Conservation (phyloP, 2,888 invertebrate genomes). For the Petrolisthes cinctipes region DNA sequence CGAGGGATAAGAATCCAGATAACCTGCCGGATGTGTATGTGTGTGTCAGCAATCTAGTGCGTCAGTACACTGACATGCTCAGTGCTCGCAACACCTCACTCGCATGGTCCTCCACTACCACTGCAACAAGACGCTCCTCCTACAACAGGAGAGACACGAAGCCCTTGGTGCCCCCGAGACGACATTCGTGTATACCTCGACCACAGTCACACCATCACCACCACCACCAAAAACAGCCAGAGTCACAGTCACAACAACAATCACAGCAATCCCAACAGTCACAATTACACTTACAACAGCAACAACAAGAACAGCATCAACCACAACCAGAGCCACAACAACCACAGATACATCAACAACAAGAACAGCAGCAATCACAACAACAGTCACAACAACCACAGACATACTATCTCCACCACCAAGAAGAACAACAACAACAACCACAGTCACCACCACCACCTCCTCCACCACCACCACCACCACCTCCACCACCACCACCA, state of each 20-base stretch:
- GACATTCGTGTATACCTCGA: not conserved
- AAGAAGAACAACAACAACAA: too few relatives aligned
- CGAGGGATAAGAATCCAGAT: slow-evolving; percentile 1
- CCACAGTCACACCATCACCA: not conserved
- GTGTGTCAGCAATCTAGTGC: slow-evolving; percentile 33
- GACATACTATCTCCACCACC: too few relatives aligned
- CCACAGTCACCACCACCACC: too few relatives aligned
- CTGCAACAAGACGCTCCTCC: slow-evolving; percentile 34
- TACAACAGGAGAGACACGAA: slow-evolving; percentile 8
- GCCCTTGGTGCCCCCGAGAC: not conserved
- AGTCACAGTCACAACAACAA: slow-evolving; percentile 15
- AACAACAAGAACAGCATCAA: too few relatives aligned
- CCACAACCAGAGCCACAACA: too few relatives aligned
- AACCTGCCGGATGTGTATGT: slow-evolving; percentile 42
- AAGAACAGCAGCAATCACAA: too few relatives aligned
- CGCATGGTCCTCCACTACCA: not conserved
- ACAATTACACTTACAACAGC: too few relatives aligned
- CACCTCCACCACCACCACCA: too few relatives aligned
- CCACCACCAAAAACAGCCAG: not conserved
- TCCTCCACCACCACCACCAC: too few relatives aligned
- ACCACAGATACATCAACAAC: too few relatives aligned
- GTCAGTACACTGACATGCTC: slow-evolving; percentile 52
- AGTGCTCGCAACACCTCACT: slow-evolving; percentile 24
- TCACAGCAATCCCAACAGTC: too few relatives aligned
- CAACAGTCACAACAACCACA: too few relatives aligned